Percentiles rank a stretch among this genome's conserved stretches.
phyloP scores from a whole-genome alignment of 2,113 vertebrate genomes.

The Theropithecus gelada region DNA sequence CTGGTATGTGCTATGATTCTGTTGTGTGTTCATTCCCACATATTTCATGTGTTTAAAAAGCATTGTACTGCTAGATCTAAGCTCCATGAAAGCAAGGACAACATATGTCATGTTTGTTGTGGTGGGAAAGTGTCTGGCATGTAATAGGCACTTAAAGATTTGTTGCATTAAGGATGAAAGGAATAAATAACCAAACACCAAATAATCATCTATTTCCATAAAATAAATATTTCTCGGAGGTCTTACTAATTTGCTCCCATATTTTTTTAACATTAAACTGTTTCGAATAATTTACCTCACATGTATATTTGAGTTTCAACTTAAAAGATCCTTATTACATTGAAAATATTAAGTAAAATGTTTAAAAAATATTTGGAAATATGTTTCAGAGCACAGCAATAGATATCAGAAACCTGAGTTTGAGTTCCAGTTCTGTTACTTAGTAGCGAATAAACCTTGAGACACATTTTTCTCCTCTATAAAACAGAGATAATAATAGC shows the following conservation, averaged over 20 bases:
- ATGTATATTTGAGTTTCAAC: not conserved
- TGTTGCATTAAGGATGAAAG: not conserved
- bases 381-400: not conserved
- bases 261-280: not conserved
- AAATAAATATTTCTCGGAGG: not conserved
- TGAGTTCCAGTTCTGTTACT: not conserved
- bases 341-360: not conserved
- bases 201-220: not conserved
- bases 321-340: not conserved
- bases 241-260: not conserved
- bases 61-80: not conserved
- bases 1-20: not conserved
- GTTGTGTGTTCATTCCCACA: not conserved
- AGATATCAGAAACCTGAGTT: not conserved
- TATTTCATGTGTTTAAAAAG: not conserved
- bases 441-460: not conserved
- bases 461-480: not conserved
- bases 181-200: slow-evolving; percentile 28
- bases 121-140: not conserved
- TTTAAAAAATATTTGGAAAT: slow-evolving; percentile 14
- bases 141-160: not conserved
- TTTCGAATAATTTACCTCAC: slow-evolving; percentile 5
- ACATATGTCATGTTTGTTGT: not conserved
- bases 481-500: not conserved
- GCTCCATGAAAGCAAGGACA: not conserved